Conservation (phyloP, 2,797 vertebrate species). For the Hypotaenidia philippensis region DNA sequence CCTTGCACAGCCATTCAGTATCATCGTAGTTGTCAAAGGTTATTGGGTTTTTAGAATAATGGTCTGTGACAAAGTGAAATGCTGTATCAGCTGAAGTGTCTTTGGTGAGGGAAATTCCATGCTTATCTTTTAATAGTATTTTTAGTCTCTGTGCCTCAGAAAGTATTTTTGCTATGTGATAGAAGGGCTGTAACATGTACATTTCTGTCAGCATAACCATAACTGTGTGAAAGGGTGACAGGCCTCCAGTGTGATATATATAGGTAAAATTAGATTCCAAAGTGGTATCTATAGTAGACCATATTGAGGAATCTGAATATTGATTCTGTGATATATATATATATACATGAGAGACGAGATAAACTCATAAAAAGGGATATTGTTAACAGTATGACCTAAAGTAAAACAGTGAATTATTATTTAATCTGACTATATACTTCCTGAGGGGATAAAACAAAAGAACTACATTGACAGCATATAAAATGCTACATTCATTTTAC, state of each 20-base stretch:
- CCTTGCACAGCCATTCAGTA: not conserved
- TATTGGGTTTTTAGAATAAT: not conserved
- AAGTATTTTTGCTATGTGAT: constrained; percentile 66
- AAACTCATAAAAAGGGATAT: not conserved
- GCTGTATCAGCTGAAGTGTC: not conserved
- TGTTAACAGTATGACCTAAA: not conserved
- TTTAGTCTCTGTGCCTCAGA: constrained; percentile 51
- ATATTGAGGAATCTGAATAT: not conserved
- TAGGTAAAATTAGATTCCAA: constrained; percentile 52
- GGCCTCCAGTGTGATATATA: not conserved
- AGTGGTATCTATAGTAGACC: not conserved
- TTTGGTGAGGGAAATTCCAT: not conserved
- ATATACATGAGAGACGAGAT: not conserved
- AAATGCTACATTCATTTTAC: not conserved
- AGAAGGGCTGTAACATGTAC: not conserved
- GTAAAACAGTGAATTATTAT: not conserved
- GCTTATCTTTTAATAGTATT: constrained; percentile 65
- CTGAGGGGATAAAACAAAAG: fast-evolving
- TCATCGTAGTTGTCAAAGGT: not conserved
- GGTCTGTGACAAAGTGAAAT: not conserved
- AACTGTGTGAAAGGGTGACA: constrained; percentile 27
- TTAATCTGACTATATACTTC: not conserved
- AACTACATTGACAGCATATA: not conserved
- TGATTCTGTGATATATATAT: not conserved
- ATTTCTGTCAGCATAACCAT: constrained; percentile 54